These are phyloP conservation scores for Chascanopsetta lugubris DNA, from an alignment of 2,113 vertebrate genomes.

Conservation along the genomic window DNA sequence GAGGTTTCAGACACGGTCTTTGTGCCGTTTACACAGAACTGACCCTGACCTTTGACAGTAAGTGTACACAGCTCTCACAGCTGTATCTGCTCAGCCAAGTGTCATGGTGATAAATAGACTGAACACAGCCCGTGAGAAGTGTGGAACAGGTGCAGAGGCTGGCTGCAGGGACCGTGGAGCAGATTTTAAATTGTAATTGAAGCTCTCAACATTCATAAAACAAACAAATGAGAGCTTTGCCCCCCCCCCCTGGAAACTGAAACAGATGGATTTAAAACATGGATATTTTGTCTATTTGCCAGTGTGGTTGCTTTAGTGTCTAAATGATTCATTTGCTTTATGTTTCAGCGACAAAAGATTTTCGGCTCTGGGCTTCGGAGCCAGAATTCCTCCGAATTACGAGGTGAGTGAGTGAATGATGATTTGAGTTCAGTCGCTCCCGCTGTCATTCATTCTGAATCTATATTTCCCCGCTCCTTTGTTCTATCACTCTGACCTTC, in stretches of 20 bases:
- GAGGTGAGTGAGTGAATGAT: no score
- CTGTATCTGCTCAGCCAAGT: conserved; percentile 19
- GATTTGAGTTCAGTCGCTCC: conserved; percentile 7
- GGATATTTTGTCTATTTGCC: conserved; percentile 43
- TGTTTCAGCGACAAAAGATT: conserved; percentile 91
- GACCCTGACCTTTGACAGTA: conserved; percentile 11
- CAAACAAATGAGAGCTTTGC: conserved; percentile 54
- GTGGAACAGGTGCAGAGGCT: conserved; percentile 54
- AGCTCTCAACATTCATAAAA: conserved; percentile 67
- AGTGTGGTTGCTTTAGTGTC: not conserved
- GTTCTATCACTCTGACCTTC: conserved; percentile 28
- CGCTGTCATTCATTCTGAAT: not conserved
- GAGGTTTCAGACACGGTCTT: not conserved
- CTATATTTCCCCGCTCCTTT: not conserved
- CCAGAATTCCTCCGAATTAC: conserved; percentile 94
- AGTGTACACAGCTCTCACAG: conserved; percentile 4
- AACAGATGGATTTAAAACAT: conserved; percentile 56
- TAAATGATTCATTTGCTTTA: conserved; percentile 52
- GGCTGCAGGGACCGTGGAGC: conserved; percentile 35
- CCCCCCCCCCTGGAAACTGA: conserved; percentile 45
- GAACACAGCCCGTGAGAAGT: conserved; percentile 35
- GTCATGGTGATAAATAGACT: conserved; percentile 23
- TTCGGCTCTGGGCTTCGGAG: conserved; percentile 95
- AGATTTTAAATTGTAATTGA: conserved; percentile 62
- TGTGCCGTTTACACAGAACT: conserved; percentile 17